Base-by-base conservation (phyloP, 2,888 invertebrate species). In the Orchesella flavescens region DNA sequence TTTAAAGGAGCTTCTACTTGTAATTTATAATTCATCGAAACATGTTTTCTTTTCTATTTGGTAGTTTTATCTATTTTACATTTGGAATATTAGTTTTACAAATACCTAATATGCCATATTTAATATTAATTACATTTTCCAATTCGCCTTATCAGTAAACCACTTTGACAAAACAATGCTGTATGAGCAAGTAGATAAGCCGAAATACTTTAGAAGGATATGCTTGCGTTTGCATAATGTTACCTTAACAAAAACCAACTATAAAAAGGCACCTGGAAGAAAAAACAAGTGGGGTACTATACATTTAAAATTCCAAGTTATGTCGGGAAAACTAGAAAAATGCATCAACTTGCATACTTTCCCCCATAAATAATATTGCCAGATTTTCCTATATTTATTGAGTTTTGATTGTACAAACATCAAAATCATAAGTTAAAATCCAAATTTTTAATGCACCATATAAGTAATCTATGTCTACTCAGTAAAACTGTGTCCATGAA, bases 351-450 rank as follows among this genome's bases (percentile, higher is more conserved):
- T 34, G 34, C 34, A 34, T 66, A 53, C 68, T 73, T 24, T 65
- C 0, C n/a, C 68, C 74, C 61, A 59, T 80, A 46, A 66, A 68
- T 74, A 68, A 46, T 73, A 57, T 44, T 2, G 7, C 2, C 4
- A 76, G 24, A 71, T 71, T 69, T 78, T n/a, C 72, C 79, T 73
- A 80, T 73, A 66, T 80, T 80, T 80, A 80, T 80, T 73, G 79
- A 80, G 76, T 68, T 55, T 57, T 53, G 65, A 65, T 75, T 63
- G 63, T n/a, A 44, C 3, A n/a, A n/a, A 44, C 66, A 4, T 34
- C 2, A 2, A 4, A 34, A 34, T 34, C 34, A 7, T 34, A 34
- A 34, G 2, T 34, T 34, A 34, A 34, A 34, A 34, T 34, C 34
- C 34, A 34, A 34, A 34, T 4, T 4, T 34, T 34, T 34, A 34